Evolutionary conservation across 2,888 invertebrate genomes (phyloP).

Genomic region (Chrysolina oricalcia): DNA sequence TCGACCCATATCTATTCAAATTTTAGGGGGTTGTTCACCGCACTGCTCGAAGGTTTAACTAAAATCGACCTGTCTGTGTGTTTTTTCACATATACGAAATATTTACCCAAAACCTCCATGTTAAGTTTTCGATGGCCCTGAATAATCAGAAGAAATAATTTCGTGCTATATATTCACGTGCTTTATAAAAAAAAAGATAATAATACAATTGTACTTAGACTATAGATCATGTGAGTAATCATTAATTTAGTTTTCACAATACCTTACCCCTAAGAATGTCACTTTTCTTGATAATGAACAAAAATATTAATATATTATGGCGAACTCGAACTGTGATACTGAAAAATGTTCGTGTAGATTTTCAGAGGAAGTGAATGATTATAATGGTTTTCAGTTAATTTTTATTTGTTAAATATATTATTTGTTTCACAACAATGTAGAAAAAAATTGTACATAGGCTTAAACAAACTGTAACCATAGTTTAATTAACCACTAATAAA

Average conservation of each 20-base stretch:
- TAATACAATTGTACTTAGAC: background rate
- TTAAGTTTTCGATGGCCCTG: no score
- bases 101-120: no score
- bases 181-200: background rate
- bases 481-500: slow-evolving; percentile 52
- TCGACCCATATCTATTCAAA: no score
- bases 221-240: background rate
- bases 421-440: slow-evolving; percentile 12
- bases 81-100: no score
- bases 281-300: slow-evolving; percentile 16
- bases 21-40: no score
- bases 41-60: no score
- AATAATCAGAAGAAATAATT: no score
- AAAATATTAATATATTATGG: slow-evolving; percentile 36
- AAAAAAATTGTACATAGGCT: slow-evolving; percentile 31
- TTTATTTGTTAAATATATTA: slow-evolving; percentile 35
- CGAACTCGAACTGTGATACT: slow-evolving; percentile 59
- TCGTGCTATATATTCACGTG: no score
- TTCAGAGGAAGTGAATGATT: slow-evolving; percentile 48
- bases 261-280: background rate
- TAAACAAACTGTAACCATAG: slow-evolving; percentile 33
- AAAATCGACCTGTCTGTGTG: no score
- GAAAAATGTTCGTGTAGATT: slow-evolving; percentile 56
- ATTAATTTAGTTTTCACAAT: slow-evolving; percentile 26
- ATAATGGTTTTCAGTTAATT: slow-evolving; percentile 26